Base-by-base conservation (phyloP, 2,113 vertebrate species). In the Ochotona curzoniae region DNA sequence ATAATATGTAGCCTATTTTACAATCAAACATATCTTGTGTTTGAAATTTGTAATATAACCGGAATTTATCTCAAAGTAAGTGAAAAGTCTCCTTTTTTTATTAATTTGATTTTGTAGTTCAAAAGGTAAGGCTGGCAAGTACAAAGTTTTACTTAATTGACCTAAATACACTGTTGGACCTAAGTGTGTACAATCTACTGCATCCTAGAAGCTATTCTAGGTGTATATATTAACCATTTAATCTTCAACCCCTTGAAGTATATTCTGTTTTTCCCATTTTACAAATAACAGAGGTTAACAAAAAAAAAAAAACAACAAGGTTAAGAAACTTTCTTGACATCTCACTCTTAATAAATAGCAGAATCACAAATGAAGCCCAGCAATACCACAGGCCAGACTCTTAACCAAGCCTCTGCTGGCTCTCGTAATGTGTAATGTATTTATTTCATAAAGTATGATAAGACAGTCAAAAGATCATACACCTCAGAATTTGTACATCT, bases 91-190 rank as follows among this genome's bases (percentile, higher is more conserved):
- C 8, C n/a, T 84, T 90, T 76, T 61, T 49, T 80, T 47, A 30
- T 89, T 44, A 81, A 88, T 23, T 8, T 76, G 67, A 73, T 75
- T 86, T 49, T 70, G 35, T 63, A 88, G 25, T 26, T 91, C 11
- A 67, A 90, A n/a, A 90, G 79, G 44, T 30, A 63, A 57, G 57
- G n/a, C n/a, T 89, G 20, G n/a, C 69, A 78, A 67, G 28, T 7
- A 94, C 0, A 81, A 9, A 92, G 23, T 71, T 49, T 82, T 28
- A 85, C 25, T 80, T 87, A 92, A 87, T 73, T 94, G 80, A 78
- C 51, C 78, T 82, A 73, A 94, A 89, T 70, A 15, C 17, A 78
- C 20, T 69, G 9, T 38, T 91, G 23, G 63, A 60, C 7, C 9
- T n/a, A 17, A 17, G 35, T 84, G 30, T 54, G 23, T 83, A 83